Base-by-base conservation (phyloP, 2,113 vertebrate species). In the Oreochromis spilurus region DNA sequence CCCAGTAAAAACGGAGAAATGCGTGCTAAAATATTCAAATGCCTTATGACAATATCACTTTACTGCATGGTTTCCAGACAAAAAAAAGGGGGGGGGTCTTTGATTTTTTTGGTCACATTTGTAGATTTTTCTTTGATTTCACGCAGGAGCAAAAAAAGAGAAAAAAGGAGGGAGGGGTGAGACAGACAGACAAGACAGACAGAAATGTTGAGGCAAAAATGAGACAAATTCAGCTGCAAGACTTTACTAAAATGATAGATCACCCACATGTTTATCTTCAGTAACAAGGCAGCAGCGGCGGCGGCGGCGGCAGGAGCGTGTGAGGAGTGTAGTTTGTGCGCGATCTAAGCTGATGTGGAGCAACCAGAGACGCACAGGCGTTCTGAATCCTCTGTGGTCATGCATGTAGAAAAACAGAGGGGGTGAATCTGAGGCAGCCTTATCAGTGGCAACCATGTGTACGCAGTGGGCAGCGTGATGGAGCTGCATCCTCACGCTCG, bases 391-490 rank as follows among this genome's bases (percentile, higher is more conserved):
- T 89, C 89, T 26, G 65, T 83, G 92, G 75, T 62, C 90, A 85
- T 89, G 95, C 91, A 90, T 91, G 87, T 87, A 90, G 81, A 88
- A 88, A 65, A 89, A 53, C 78, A 79, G 40, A 43, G 53, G 79
- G 83, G 82, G 87, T 60, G 38, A 62, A 45, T 84, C 10, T 38
- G 90, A 88, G 77, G 86, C 79, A 84, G 79, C 13, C 88, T 92
- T 88, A 94, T 93, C 93, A 89, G 83, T 13, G 84, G 79, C 38
- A 58, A 79, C 87, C 93, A 90, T 93, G 94, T 92, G 93, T 93
- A 91, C 90, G 90, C 93, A 91, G 85, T 88, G 90, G 91, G 84
- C 88, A 88, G 82, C 88, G 72, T 21, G 89, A 85, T 84, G 85
- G 60, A 83, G 84, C 93, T 77, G 92, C 91, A 92, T 89, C 89